A percentile compares a stretch with the other conserved stretches of the same genome.
Conservation (phyloP, 1,140 invertebrate genomes). For the Eriocheir sinensis region DNA sequence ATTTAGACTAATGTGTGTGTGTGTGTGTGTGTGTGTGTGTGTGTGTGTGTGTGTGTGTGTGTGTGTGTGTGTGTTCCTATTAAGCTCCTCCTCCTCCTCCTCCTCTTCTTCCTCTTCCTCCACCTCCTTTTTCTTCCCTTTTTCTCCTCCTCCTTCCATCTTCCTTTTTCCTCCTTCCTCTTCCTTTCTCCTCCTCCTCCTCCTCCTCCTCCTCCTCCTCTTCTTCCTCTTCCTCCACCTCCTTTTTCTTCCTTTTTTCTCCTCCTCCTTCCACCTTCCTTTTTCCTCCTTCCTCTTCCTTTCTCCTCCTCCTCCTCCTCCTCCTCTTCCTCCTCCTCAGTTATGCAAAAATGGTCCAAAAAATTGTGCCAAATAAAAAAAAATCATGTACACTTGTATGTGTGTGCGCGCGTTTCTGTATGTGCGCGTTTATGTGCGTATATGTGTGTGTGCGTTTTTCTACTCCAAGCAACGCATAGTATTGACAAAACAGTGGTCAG, state of each 20-base stretch:
- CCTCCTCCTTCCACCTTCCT: slow-evolving; percentile 25
- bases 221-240: background rate
- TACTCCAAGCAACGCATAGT: background rate
- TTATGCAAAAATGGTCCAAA: background rate
- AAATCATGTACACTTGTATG: background rate
- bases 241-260: background rate
- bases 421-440: background rate
- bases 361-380: background rate
- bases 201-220: background rate
- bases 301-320: background rate
- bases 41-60: too few species aligned
- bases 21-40: too few species aligned
- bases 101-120: background rate
- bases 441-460: background rate
- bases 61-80: too few species aligned
- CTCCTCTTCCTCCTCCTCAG: background rate
- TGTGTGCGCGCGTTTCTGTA: slow-evolving; percentile 1
- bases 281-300: slow-evolving; percentile 39
- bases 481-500: too few species aligned
- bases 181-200: background rate
- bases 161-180: background rate
- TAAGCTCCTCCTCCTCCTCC: too few species aligned
- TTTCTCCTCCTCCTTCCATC: background rate
- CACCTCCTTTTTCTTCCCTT: too few species aligned
- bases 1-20: too few species aligned